A percentile compares a stretch with the other conserved stretches of the same genome.
Conservation (phyloP, 2,888 invertebrate genomes). For the Morpho helenor region DNA sequence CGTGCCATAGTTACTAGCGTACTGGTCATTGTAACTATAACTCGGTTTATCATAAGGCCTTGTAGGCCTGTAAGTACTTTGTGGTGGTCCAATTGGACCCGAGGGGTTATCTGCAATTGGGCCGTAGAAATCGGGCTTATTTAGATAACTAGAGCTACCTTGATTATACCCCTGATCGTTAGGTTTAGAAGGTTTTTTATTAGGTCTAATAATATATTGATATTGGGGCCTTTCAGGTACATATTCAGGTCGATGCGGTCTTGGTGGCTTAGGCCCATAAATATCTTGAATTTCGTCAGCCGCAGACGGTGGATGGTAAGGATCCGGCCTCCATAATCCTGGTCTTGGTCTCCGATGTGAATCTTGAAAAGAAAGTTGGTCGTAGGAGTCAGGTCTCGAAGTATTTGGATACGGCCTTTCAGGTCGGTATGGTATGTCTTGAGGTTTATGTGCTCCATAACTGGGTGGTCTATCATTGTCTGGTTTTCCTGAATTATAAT, state of each 20-base stretch:
- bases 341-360: conserved; percentile 39
- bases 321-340: conserved; percentile 41
- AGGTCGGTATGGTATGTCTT: conserved; percentile 50
- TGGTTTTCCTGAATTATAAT: conserved; percentile 50
- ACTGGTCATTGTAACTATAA: conserved; percentile 51
- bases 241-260: conserved; percentile 35
- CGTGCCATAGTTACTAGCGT: conserved; percentile 52
- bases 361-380: conserved; percentile 52
- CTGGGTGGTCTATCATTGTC: conserved; percentile 49
- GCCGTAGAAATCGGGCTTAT: conserved; percentile 34
- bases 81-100: conserved; percentile 38
- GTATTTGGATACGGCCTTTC: conserved; percentile 29
- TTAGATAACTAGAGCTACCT: conserved; percentile 31
- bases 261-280: conserved; percentile 40
- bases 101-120: conserved; percentile 16
- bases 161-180: conserved; percentile 34
- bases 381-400: conserved; percentile 45
- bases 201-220: conserved; percentile 57
- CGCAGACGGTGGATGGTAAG: conserved; percentile 36
- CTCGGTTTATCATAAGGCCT: conserved; percentile 41
- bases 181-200: conserved; percentile 45
- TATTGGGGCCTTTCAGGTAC: conserved; percentile 51
- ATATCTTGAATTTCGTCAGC: conserved; percentile 39
- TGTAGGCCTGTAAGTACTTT: conserved; percentile 41
- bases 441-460: conserved; percentile 44